Evolutionary conservation across 2,113 vertebrate genomes (phyloP), one percentile per base, ranked within the genome.

Genomic region (Mustela lutreola): DNA sequence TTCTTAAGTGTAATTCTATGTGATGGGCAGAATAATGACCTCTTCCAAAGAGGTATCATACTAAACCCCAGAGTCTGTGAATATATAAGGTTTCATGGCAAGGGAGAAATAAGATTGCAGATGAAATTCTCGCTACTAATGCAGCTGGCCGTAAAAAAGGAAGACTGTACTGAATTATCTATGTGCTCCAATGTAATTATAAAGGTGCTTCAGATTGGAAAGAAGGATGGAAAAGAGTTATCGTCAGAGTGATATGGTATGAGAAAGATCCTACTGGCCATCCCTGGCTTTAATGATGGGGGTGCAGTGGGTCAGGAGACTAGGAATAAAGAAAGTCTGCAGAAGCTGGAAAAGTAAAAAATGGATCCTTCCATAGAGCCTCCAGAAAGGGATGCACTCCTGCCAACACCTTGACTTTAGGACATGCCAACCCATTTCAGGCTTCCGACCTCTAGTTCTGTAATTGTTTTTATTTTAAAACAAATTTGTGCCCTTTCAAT

Each of bases 1-100:
- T 88, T 93, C 83, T 56, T 88, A 90, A 53, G n/a, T 33, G 7
- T 73, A 78, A 79, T n/a, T 92, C 11, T 89, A 15, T 91, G 3
- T 73, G 26, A 50, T 31, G 87, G 11, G 10, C 11, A 86, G 56
- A 93, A 56, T 45, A 79, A 63, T 42, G 3, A 24, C 12, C 4
- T 14, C 7, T 1, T 33, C 31, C 22, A 87, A 95, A 90, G 70
- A 87, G 19, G 19, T 12, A 53, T 89, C 4, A 50, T 53, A 9
- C 22, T 79, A 73, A 65, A 21, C 11, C 0, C 42, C 24, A 90
- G 33, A 33, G 11, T 11, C 9, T 71, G 1, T 92, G 12, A 82
- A 21, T 87, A 22, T 60, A 42, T 76, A 81, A 62, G 70, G 15
- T 31, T 94, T 33, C 7, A 45, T 45, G 31, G 39, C 24, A 76